phyloP scores from a whole-genome alignment of 2,113 vertebrate genomes.

The Hemiscyllium ocellatum region DNA sequence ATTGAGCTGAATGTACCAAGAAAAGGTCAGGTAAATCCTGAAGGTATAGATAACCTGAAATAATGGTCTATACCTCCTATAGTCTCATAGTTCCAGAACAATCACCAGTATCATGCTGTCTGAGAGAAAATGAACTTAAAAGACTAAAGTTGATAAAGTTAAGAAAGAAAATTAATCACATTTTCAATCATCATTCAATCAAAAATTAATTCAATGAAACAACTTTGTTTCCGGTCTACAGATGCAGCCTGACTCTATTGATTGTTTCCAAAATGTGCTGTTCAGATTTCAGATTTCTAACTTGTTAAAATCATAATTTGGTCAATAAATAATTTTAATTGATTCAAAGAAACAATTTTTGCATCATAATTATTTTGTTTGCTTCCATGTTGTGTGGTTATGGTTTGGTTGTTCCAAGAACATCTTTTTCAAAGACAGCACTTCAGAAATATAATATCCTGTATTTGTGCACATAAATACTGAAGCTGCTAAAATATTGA shows the following conservation, averaged over 20 bases:
- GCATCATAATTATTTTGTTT: background rate
- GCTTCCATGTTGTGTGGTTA: background rate
- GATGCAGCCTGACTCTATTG: background rate
- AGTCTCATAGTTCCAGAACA: background rate
- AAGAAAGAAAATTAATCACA: background rate
- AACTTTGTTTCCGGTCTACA: background rate
- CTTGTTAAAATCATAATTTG: background rate
- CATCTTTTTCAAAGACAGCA: background rate
- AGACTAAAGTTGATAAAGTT: background rate
- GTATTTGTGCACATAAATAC: background rate
- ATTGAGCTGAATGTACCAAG: background rate
- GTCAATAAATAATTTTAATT: background rate
- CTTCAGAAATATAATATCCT: background rate
- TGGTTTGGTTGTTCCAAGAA: background rate
- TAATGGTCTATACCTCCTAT: background rate
- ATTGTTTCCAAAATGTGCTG: background rate
- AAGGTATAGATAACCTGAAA: background rate
- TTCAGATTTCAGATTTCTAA: background rate
- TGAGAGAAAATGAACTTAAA: background rate
- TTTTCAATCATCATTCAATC: no score
- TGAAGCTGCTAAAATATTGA: background rate
- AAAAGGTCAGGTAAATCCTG: background rate
- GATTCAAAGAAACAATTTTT: background rate
- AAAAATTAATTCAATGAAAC: no score
- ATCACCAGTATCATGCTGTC: background rate